Percentiles rank a stretch among this genome's conserved stretches.
Conservation (phyloP, 2,797 vertebrate species). For the Microctenopoma stevenorrisi region DNA sequence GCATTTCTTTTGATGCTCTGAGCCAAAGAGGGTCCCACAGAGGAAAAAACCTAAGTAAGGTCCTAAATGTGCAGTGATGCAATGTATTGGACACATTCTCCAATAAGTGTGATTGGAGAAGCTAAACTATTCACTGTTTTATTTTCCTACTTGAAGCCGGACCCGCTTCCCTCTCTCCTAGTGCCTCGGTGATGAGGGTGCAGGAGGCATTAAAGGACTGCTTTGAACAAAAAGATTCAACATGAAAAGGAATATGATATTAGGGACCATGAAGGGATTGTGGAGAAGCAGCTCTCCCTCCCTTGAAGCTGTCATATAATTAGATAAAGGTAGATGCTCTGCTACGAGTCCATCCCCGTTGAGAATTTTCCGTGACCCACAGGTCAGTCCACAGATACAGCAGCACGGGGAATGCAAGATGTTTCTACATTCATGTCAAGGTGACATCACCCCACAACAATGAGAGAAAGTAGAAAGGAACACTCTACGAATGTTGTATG, state of each 20-base stretch:
- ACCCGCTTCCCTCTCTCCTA: conserved; percentile 25
- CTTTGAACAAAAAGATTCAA: conserved; percentile 78
- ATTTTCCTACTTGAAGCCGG: conserved; percentile 36
- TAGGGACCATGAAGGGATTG: conserved; percentile 64
- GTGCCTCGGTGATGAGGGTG: conserved; percentile 56
- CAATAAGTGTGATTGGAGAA: conserved; percentile 60
- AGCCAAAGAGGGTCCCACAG: conserved; percentile 24
- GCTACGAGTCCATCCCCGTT: conserved; percentile 56
- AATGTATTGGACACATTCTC: conserved; percentile 68
- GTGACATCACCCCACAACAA: conserved; percentile 69
- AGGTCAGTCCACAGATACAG: conserved; percentile 57
- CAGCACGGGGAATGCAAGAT: conserved; percentile 38
- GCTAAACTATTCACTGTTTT: conserved; percentile 33
- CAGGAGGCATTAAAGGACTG: conserved; percentile 69
- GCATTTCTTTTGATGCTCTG: conserved; percentile 25
- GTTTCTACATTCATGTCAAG: conserved; percentile 68
- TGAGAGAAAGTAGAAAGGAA: conserved; percentile 18
- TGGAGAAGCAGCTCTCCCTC: conserved; percentile 52
- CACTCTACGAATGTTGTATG: conserved; percentile 34
- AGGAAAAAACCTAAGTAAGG: conserved; percentile 47
- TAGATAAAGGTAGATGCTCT: conserved; percentile 75
- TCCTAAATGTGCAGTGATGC: conserved; percentile 65
- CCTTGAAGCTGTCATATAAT: conserved; percentile 79
- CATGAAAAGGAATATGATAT: conserved; percentile 82
- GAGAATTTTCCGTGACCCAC: conserved; percentile 61